Base-by-base conservation (phyloP, 1,140 invertebrate species). In the Drosophila miranda region DNA sequence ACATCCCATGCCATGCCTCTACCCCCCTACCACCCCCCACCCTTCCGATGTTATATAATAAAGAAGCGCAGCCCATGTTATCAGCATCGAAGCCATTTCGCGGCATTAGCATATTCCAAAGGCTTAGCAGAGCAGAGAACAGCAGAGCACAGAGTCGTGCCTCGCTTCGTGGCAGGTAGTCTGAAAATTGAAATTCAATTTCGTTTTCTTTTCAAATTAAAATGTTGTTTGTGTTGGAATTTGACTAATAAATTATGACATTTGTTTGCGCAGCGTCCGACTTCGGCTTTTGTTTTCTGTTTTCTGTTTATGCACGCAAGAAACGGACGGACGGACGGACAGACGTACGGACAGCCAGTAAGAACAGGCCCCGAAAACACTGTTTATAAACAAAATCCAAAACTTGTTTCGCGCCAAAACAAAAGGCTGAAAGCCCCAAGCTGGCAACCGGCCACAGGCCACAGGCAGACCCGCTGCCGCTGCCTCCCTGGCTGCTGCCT, bases 201-300 rank as follows among this genome's bases (percentile, higher is more conserved):
- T 84, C 81, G 81, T 84, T 84, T 86, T 84, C 81, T 74, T 84
- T 84, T 74, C 69, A 81, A 86, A 86, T 86, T 80, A 81, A 84
- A 77, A 81, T 84, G 80, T 38, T 80, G 73, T 74, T 83, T 80
- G 72, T 74, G 52, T 84, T 64, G 68, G 81, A 84, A 80, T 86
- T 84, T 84, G 80, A 84, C 76, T 79, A 84, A 76, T 75, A 83
- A 80, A 77, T 80, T 84, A 80, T 86, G 81, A 86, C 73, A 86
- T 84, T 84, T 84, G 68, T 76, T 86, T 75, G 57, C 62, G 50
- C 57, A 67, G 72, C 54, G 49, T 70, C 46, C 69, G 58, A 30
- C 30, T 54, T 55, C 45, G 34, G 9, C 52, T 80, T 78, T 69
- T 69, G 77, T 64, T 75, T 75, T 38, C 34, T 13, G 34, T 13